Evolutionary conservation across 2,113 vertebrate genomes (phyloP), one percentile per base, ranked within the genome.

Genomic region (Pomatostomus ruficeps): DNA sequence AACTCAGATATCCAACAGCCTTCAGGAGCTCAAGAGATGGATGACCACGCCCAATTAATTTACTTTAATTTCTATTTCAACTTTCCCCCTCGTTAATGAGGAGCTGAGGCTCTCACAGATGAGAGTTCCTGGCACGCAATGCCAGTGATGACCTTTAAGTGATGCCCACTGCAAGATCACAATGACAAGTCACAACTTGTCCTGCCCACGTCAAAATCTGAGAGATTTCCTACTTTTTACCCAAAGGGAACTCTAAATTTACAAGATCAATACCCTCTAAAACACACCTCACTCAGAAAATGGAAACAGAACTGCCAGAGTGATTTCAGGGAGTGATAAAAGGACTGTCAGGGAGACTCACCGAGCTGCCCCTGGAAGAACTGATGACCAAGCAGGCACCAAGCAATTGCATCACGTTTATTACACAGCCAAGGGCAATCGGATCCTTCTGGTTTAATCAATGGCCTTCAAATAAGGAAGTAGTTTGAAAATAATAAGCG

Each of bases 391-490:
- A 88, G 86, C 63, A 95, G 94, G 85, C 23, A 36, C 65, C 67
- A 79, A 10, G 55, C 75, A 71, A 77, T 88, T 95, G 90, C 90
- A 63, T 74, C 78, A 93, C 5, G 31, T 74, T 93, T 80, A 90
- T 95, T 80, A 76, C 55, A 67, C 62, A 88, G 82, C 74, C 91
- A 65, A 90, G 85, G 75, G 88, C 85, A 90, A 81, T 83, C 79
- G 88, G 51, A 95, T 88, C 28, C 46, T 46, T 48, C 75, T 66
- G 63, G 13, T 52, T 86, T 85, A 93, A 96, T 95, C 94, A 68
- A 90, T 91, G 91, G 88, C 57, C 68, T 86, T 77, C 85, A 96
- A 84, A 95, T 48, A 65, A 88, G 93, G 91, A 97, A 95, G 75
- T 22, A 71, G 63, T 31, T 58, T 61, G 40, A 88, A 88, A 96